Conservation (phyloP, 2,888 invertebrate species). For the Rhynchonema sp. region DNA sequence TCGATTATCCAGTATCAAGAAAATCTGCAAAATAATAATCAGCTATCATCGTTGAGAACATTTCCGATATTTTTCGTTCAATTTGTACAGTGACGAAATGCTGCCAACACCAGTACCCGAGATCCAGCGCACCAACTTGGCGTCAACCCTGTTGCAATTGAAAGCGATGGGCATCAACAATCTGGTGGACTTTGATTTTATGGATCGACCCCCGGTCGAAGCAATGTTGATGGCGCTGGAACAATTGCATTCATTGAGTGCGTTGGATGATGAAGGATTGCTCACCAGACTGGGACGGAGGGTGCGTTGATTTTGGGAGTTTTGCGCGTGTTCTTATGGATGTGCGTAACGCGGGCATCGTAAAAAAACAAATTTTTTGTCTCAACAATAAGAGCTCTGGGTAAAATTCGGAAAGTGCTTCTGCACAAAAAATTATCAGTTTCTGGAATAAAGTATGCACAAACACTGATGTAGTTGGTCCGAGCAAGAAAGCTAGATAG, state of each 20-base stretch:
- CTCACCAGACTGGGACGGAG: constrained; percentile 43
- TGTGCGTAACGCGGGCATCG: no score
- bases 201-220: constrained; percentile 79
- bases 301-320: constrained; percentile 16
- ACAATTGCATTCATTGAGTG: constrained; percentile 83
- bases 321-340: not conserved
- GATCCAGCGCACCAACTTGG: constrained; percentile 92
- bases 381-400: no score
- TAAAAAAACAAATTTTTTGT: no score
- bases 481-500: no score
- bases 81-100: constrained; percentile 88
- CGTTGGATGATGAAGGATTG: constrained; percentile 57
- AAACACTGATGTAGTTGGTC: no score
- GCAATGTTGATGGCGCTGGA: constrained; percentile 92
- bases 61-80: no score
- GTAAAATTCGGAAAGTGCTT: no score
- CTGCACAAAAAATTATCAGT: no score
- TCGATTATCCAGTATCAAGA: no score
- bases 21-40: no score
- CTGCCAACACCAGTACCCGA: constrained; percentile 90
- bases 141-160: constrained; percentile 76
- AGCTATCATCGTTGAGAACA: no score
- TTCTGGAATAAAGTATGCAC: no score
- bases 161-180: constrained; percentile 99
- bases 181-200: constrained; percentile 91